phyloP scores from a whole-genome alignment of 1,140 invertebrate genomes.

The Pseudomyrmex cubaensis region DNA sequence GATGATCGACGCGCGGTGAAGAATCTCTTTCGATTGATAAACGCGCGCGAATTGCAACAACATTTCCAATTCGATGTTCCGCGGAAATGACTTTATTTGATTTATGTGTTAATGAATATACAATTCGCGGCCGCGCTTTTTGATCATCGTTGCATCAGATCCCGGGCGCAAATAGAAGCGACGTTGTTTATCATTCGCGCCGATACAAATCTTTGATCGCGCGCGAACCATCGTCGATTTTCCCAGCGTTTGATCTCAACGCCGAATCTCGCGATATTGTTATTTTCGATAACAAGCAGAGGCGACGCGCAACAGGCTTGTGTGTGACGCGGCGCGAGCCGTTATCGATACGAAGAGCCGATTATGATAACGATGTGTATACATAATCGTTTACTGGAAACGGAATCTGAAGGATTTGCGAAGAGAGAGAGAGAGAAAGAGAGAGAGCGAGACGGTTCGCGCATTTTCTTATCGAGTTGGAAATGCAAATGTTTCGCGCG shows the following conservation, averaged over 20 bases:
- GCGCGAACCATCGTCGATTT: neutral
- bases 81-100: too few relatives aligned
- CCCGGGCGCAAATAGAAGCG: too few relatives aligned
- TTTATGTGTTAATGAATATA: too few relatives aligned
- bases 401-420: neutral
- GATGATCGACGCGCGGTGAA: too few relatives aligned
- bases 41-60: too few relatives aligned
- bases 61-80: too few relatives aligned
- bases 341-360: slow-evolving; percentile 15
- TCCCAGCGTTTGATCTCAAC: neutral
- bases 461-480: too few relatives aligned
- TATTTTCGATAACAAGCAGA: neutral
- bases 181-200: too few relatives aligned
- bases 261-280: neutral
- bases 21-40: too few relatives aligned
- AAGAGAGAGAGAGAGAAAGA: neutral
- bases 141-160: too few relatives aligned
- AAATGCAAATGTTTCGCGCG: too few relatives aligned
- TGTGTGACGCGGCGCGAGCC: neutral
- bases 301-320: neutral
- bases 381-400: neutral
- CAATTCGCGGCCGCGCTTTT: neutral
- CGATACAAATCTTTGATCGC: too few relatives aligned
- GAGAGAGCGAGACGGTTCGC: neutral
- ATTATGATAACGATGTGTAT: slow-evolving; percentile 7